A percentile compares a stretch with the other conserved stretches of the same genome.
Evolutionary conservation across 2,113 vertebrate genomes (phyloP).

Genomic region (Climacteris rufus): DNA sequence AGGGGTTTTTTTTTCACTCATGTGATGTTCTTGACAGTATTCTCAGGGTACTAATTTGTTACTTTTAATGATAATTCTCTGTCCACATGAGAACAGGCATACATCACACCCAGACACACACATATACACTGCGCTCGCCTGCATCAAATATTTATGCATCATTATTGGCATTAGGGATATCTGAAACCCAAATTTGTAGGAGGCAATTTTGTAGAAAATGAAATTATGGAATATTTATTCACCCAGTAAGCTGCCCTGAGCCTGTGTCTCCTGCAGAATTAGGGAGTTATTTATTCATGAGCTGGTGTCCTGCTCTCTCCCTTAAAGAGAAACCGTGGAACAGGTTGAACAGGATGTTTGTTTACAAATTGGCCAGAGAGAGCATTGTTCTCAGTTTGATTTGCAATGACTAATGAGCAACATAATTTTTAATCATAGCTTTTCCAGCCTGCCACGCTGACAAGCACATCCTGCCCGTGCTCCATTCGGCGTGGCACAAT

Average conservation of each 20-base stretch:
- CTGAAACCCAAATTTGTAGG: conserved; percentile 42
- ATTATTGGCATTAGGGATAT: conserved; percentile 33
- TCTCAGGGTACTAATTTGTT: conserved; percentile 43
- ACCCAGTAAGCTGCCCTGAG: conserved; percentile 24
- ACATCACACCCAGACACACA: background rate
- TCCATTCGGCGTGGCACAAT: background rate
- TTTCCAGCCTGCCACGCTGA: conserved; percentile 38
- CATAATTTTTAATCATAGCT: conserved; percentile 66
- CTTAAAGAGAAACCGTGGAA: conserved; percentile 36
- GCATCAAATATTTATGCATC: conserved; percentile 44
- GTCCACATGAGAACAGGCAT: background rate
- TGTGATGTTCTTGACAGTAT: background rate
- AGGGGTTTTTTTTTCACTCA: background rate
- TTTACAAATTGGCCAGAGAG: conserved; percentile 55
- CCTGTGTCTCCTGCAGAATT: conserved; percentile 28
- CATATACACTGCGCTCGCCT: background rate
- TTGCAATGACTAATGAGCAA: conserved; percentile 58
- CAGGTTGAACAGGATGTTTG: conserved; percentile 48
- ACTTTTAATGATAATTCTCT: conserved; percentile 22
- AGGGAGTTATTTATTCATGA: conserved; percentile 53
- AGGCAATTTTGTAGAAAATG: conserved; percentile 58
- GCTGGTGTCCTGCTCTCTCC: conserved; percentile 4
- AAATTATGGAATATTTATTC: conserved; percentile 53
- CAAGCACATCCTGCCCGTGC: background rate
- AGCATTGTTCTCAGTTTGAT: conserved; percentile 58